A percentile compares a stretch with the other conserved stretches of the same genome.
phyloP scores from a whole-genome alignment of 2,113 vertebrate species.

The Sylvia atricapilla region DNA sequence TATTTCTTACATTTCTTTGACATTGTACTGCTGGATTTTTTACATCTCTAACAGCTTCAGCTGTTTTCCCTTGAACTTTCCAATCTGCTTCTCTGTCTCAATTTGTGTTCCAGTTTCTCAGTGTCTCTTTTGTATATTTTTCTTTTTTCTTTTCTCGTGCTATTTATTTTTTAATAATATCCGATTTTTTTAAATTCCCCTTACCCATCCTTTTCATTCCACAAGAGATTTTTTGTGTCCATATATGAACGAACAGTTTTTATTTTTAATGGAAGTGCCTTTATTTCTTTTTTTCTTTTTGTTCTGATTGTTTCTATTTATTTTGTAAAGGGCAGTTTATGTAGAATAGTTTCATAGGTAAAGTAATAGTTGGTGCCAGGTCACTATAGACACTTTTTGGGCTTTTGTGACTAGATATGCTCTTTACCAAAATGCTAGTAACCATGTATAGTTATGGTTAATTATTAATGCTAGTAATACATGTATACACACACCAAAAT shows the following conservation, averaged over 20 bases:
- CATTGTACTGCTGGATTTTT: neutral
- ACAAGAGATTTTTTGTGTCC: neutral
- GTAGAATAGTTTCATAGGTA: neutral
- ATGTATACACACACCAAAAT: too few relatives aligned
- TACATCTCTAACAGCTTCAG: neutral
- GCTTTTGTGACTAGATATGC: neutral
- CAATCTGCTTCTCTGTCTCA: neutral
- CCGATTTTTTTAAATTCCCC: neutral
- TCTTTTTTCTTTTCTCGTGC: neutral
- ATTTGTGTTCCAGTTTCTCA: neutral
- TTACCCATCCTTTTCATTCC: neutral
- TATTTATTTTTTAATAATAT: neutral
- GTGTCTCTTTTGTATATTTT: neutral
- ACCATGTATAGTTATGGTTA: too few relatives aligned
- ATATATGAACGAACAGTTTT: neutral
- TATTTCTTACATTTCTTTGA: neutral
- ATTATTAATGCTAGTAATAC: too few relatives aligned
- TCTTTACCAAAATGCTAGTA: neutral
- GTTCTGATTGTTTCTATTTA: neutral
- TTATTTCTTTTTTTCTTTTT: neutral
- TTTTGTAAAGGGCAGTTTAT: neutral
- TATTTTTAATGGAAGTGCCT: neutral
- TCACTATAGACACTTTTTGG: neutral
- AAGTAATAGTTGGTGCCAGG: neutral
- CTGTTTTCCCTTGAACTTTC: neutral